Evolutionary conservation across 2,888 invertebrate genomes (phyloP).

Genomic region (Lepidocyrtoides sp.): DNA sequence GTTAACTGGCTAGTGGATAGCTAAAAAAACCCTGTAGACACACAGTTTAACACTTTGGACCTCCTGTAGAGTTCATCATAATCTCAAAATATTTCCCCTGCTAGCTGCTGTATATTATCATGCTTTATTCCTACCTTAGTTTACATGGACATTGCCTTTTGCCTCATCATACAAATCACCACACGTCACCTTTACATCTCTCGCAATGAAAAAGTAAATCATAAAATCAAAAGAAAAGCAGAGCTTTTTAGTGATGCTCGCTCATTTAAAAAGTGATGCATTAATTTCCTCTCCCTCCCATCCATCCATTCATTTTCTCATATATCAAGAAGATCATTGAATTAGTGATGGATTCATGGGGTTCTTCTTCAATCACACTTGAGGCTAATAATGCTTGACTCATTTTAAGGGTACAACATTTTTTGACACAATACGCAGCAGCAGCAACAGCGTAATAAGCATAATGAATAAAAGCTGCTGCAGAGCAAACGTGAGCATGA

Average conservation of each 20-base stretch:
- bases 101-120: background rate
- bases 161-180: background rate
- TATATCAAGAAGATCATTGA: slow-evolving; percentile 53
- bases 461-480: background rate
- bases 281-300: background rate
- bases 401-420: slow-evolving; percentile 43
- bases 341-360: slow-evolving; percentile 71
- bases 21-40: background rate
- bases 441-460: background rate
- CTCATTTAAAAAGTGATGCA: slow-evolving; percentile 12
- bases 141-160: background rate
- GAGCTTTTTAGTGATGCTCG: background rate
- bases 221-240: background rate
- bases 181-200: background rate
- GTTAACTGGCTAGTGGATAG: slow-evolving; percentile 4
- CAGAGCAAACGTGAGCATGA: background rate
- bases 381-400: background rate
- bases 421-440: slow-evolving; percentile 21
- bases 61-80: slow-evolving; percentile 39
- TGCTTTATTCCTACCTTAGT: background rate
- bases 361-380: slow-evolving; percentile 25
- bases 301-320: background rate
- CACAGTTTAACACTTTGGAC: slow-evolving; percentile 34
- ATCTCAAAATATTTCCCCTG: background rate
- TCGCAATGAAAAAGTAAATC: background rate